Evolutionary conservation across 2,888 invertebrate species (phyloP).

Genomic region (Drosophila sordidapex): DNA sequence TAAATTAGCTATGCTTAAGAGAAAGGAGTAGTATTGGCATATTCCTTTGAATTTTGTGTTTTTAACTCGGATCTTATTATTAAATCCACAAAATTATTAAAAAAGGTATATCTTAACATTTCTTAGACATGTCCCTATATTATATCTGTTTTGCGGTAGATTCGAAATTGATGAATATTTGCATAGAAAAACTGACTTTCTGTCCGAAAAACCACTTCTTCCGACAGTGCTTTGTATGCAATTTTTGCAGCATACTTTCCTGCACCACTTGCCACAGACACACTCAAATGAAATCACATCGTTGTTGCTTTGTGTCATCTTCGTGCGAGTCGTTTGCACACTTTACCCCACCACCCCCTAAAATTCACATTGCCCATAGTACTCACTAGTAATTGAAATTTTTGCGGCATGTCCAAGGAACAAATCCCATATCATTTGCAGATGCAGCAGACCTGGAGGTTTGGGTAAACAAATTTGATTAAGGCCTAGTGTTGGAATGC

Average conservation of each 20-base stretch:
- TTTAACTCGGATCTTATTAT: not conserved
- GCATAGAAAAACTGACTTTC: not conserved
- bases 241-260: constrained; percentile 61
- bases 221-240: constrained; percentile 20
- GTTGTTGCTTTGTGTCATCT: constrained; percentile 7
- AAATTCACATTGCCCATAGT: not conserved
- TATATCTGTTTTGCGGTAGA: not conserved
- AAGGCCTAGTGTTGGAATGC: not conserved
- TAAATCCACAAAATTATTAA: not conserved
- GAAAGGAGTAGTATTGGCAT: not conserved
- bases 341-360: not conserved
- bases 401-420: constrained; percentile 42
- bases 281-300: constrained; percentile 31
- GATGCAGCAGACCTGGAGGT: constrained; percentile 7
- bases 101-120: not conserved
- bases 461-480: constrained; percentile 13
- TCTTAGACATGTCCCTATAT: not conserved
- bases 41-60: not conserved
- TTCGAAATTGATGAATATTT: not conserved
- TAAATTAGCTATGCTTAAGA: not conserved
- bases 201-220: not conserved
- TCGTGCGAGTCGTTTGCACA: constrained; percentile 22
- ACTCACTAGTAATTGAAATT: constrained; percentile 41
- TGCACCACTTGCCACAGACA: constrained; percentile 36
- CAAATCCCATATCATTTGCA: constrained; percentile 45